phyloP scores from a whole-genome alignment of 1,140 invertebrate genomes.

The Solenopsis fugax region DNA sequence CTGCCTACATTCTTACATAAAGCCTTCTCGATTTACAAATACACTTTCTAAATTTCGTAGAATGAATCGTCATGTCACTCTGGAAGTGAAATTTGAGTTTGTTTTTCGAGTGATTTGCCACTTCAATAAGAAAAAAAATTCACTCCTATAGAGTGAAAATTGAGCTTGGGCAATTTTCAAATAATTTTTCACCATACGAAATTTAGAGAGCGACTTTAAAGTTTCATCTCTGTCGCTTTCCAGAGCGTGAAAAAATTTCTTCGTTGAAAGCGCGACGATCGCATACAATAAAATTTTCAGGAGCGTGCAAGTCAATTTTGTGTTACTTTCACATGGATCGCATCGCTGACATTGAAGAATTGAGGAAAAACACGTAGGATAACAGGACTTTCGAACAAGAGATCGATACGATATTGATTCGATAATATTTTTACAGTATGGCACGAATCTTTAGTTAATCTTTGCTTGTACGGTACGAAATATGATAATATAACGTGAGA shows the following conservation, averaged over 20 bases:
- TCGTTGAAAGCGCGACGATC: not conserved
- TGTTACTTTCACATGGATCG: constrained; percentile 26
- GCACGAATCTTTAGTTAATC: constrained; percentile 18
- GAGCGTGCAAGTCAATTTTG: not conserved
- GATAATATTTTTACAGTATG: constrained; percentile 29
- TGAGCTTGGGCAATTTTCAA: too few relatives aligned
- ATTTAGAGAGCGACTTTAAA: not conserved
- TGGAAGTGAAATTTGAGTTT: too few relatives aligned
- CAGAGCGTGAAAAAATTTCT: not conserved
- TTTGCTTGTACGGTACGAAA: not conserved
- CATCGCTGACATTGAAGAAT: constrained; percentile 30
- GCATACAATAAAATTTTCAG: not conserved
- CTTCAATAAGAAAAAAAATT: too few relatives aligned
- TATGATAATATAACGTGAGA: constrained; percentile 36
- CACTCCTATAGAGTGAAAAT: too few relatives aligned
- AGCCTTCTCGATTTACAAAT: not conserved
- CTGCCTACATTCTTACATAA: not conserved
- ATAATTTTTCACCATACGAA: too few relatives aligned
- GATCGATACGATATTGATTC: not conserved
- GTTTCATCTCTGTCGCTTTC: not conserved
- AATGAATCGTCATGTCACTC: too few relatives aligned
- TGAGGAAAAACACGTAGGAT: not conserved
- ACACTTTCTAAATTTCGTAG: not conserved
- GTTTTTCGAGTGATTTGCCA: too few relatives aligned
- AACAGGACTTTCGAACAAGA: not conserved